Evolutionary conservation across 2,797 vertebrate genomes (phyloP), one percentile per base, ranked within the genome.

Genomic region (Acropternis orthonyx): DNA sequence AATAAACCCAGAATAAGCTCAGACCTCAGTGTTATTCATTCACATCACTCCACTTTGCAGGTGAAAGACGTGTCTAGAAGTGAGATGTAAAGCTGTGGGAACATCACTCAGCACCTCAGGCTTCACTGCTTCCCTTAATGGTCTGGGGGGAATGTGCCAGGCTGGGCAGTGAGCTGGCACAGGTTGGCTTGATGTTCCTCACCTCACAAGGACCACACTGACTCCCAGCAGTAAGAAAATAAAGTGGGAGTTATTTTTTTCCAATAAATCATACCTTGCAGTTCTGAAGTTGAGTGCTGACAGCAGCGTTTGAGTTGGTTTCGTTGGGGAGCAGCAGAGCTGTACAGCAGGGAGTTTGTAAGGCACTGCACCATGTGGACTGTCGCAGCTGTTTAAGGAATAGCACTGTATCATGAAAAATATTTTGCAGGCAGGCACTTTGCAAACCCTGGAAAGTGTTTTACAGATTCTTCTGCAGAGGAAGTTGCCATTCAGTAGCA

Each of bases 401-500:
- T 10, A 62, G 36, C 6, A 14, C 58, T 3, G 52, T 4, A 11
- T 73, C 67, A 12, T 7, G 59, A n/a, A 28, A 63, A 92, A 71
- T 58, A 48, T 56, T 88, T 84, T 66, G 39, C 69, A 75, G 72
- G 65, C 46, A 61, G 78, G 78, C 37, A 54, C 58, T 88, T 83
- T 59, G 69, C 85, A 46, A 73, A 88, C 26, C 48, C 62, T 69
- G 73, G 72, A 63, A 80, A 96, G 55, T 36, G 34, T 76, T 89
- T 73, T 36, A 34, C 46, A 46, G 66, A n/a, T 44, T 62, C 69
- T 86, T 88, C 59, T 82, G 83, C 73, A 36, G 62, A 88, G 82
- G 79, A 84, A 65, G 82, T 34, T 82, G 84, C 89, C 69, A 18
- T 82, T 87, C 85, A 62, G 66, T 56, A 32, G 72, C 85, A 84